These are phyloP conservation scores for Cyprinodon diabolis DNA, from an alignment of 2,797 vertebrate genomes.

Conservation along the genomic window DNA sequence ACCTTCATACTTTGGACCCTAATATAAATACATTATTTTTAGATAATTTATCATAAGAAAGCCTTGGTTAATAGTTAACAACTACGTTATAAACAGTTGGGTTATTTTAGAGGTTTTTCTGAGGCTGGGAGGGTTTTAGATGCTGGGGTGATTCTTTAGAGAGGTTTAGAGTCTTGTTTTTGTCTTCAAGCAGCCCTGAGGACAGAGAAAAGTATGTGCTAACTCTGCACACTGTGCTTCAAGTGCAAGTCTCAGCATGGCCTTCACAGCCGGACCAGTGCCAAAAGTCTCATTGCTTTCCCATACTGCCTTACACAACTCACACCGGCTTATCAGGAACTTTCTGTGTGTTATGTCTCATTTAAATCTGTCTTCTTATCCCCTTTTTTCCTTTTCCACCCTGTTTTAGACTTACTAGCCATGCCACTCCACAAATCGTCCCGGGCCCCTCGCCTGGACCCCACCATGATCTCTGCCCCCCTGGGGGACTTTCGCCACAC, in stretches of 20 bases:
- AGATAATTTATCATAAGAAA: conserved; percentile 5
- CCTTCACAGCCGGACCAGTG: conserved; percentile 55
- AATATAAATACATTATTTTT: not conserved
- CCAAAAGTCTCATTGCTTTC: conserved; percentile 63
- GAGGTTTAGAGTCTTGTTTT: conserved; percentile 54
- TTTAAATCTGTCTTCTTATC: not conserved
- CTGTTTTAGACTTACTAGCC: conserved; percentile 46
- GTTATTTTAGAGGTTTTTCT: not conserved
- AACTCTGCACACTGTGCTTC: conserved; percentile 69
- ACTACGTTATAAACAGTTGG: not conserved
- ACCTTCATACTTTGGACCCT: conserved; percentile 1
- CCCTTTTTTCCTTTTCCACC: not conserved
- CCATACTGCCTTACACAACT: conserved; percentile 66
- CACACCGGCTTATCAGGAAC: conserved; percentile 43
- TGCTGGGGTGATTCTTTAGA: conserved; percentile 14
- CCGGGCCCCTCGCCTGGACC: conserved; percentile 84
- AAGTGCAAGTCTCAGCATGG: conserved; percentile 84
- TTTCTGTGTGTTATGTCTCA: not conserved
- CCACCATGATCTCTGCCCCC: conserved; percentile 88
- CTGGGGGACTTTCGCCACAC: conserved; percentile 92
- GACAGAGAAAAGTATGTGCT: conserved; percentile 78
- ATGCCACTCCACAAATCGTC: conserved; percentile 92
- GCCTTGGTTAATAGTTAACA: not conserved
- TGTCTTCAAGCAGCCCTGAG: conserved; percentile 59
- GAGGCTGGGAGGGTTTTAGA: not conserved